Evolutionary conservation across 1,140 invertebrate genomes (phyloP).

Genomic region (Lucilia sericata): DNA sequence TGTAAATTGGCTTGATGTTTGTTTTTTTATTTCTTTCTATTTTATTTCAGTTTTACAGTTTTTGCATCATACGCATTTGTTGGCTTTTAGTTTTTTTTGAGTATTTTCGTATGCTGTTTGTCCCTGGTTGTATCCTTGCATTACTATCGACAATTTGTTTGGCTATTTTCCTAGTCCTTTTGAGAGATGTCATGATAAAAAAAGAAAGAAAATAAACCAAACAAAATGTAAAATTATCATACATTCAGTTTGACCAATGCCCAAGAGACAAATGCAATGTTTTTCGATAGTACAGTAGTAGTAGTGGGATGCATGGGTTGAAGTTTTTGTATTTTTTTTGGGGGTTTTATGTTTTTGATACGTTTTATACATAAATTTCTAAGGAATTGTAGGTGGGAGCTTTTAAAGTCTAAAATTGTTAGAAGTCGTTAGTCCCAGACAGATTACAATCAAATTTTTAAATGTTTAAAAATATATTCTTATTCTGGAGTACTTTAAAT

Average conservation of each 20-base stretch:
- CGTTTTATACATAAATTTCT: neutral
- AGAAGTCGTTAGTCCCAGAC: no score
- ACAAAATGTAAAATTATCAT: neutral
- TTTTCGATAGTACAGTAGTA: neutral
- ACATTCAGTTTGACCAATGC: constrained; percentile 29
- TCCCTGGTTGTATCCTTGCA: neutral
- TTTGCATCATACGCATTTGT: constrained; percentile 36
- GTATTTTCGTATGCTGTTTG: constrained; percentile 37
- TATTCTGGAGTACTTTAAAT: no score
- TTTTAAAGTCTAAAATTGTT: no score
- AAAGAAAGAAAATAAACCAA: neutral
- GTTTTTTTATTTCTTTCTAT: neutral
- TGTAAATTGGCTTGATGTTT: constrained; percentile 7
- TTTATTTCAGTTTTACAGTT: neutral
- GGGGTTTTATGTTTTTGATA: neutral
- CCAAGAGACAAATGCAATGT: constrained; percentile 5
- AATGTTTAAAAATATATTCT: no score
- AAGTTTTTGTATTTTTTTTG: neutral
- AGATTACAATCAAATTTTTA: no score
- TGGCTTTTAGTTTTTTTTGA: neutral
- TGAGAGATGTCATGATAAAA: constrained; percentile 17
- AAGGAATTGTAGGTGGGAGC: no score
- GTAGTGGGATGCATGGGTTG: neutral
- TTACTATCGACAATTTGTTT: constrained; percentile 42
- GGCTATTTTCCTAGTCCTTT: constrained; percentile 32